Evolutionary conservation across 2,113 vertebrate species (phyloP).

Genomic region (Erythrolamprus reginae): DNA sequence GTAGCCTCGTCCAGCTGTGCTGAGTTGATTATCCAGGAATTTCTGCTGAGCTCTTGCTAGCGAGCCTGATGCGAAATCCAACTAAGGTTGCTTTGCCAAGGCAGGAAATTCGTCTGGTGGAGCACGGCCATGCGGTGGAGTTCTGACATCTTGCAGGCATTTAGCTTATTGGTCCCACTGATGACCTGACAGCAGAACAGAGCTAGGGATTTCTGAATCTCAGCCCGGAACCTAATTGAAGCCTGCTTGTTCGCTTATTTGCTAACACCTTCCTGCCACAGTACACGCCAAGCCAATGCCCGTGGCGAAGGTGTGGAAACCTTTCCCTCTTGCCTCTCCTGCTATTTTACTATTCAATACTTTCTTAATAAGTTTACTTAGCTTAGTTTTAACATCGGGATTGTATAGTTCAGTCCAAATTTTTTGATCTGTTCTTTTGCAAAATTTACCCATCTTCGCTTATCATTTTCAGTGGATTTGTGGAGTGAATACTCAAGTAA

Average conservation of each 20-base stretch:
- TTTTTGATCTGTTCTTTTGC: no score
- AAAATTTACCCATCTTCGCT: no score
- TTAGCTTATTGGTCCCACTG: conserved; percentile 58
- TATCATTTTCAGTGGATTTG: no score
- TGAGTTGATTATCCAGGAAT: not conserved
- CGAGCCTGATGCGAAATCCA: not conserved
- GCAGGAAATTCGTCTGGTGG: conserved; percentile 59
- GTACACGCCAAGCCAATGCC: not conserved
- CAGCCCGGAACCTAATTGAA: conserved; percentile 46
- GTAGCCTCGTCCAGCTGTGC: not conserved
- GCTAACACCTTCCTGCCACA: conserved; percentile 43
- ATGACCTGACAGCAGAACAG: conserved; percentile 61
- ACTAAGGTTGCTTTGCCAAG: conserved; percentile 44
- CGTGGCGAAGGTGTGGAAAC: not conserved
- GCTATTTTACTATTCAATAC: no score
- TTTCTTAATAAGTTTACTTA: no score
- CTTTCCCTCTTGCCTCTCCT: not conserved
- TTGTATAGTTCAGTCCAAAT: no score
- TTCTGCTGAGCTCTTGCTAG: not conserved
- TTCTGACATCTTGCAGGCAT: conserved; percentile 62
- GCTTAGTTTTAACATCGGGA: no score
- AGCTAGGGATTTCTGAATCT: conserved; percentile 52
- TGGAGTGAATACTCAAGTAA: no score
- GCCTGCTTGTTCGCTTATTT: conserved; percentile 32
- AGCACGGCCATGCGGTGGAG: conserved; percentile 65